Base-by-base conservation (phyloP, 2,113 vertebrate species). In the Gallinago media region DNA sequence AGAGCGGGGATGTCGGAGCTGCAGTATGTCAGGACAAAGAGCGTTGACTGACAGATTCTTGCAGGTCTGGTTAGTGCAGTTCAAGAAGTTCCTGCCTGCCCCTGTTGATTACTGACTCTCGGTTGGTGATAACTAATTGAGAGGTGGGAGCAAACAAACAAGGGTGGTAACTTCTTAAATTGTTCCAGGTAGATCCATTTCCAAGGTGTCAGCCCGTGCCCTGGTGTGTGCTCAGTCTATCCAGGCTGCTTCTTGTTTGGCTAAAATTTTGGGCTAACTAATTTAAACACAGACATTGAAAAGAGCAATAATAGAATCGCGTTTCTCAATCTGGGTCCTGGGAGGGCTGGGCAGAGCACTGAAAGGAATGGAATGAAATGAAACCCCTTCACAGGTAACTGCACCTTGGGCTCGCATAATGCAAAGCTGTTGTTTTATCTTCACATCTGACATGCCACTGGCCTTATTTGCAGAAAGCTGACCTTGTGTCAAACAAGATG, bases 351-450 rank as follows among this genome's bases (percentile, higher is more conserved):
- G 61, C 67, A 88, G 36, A 32, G 65, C 54, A 7, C 70, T 65
- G 66, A 65, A 88, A 47, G 44, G 34, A 54, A 52, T 49, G 80
- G 25, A 58, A 75, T 65, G 19, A 55, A 67, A 46, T 21, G 22
- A 85, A 77, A 66, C 4, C 81, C 15, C 34, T 34, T 44, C 62
- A 13, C 52, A 73, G 92, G 80, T 93, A 94, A 67, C 83, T 67
- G 73, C 95, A 89, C 78, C 95, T 67, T 89, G 54, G 46, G 54
- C 59, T 93, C 25, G 0, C 46, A 8, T 10, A 71, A 31, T 46
- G 82, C 78, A 92, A 86, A 93, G 95, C 89, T 38, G 67, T 73
- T 44, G 9, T 15, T 89, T 94, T 96, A 96, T 95, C 94, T 96
- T 92, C 85, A 50, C 58, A 78, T 96, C 94, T 92, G 56, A 92